Base-by-base conservation (phyloP, 2,113 vertebrate species). In the Apaloderma vittatum region DNA sequence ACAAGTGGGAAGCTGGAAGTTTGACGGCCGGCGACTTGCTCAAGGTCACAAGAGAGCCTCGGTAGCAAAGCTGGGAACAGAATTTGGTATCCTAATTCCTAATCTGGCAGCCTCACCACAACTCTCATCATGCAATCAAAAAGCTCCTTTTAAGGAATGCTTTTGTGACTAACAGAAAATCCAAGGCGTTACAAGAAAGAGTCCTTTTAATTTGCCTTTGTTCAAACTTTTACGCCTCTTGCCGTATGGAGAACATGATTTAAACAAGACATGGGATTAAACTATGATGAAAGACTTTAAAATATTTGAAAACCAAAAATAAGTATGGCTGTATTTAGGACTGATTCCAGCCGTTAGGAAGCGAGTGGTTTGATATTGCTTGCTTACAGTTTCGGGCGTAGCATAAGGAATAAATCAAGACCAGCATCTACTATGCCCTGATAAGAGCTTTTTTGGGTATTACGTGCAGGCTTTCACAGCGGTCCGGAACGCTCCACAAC, bases 81-180 rank as follows among this genome's bases (percentile, higher is more conserved):
- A 97, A 97, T 93, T 94, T 95, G 91, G 93, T 93, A 92, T 97
- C 94, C 83, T 93, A 94, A 95, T 96, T 96, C 95, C 95, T 95
- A 94, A 97, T 94, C 94, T 94, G 96, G 95, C 94, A 95, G 76
- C 77, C 73, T 95, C 36, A 77, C 91, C 94, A 75, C 80, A 87
- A 94, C 88, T 85, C 91, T 87, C 92, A 97, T 93, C 94, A 95
- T 54, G 66, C 95, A 96, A 96, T 94, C 92, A 97, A 94, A 96
- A 91, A 93, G 73, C 77, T 97, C 96, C 97, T 95, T 97, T 97
- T 96, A 95, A 96, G 94, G 95, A 96, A 94, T 85, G 88, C 73
- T 94, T 97, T 97, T 94, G 97, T 93, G 95, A 94, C 86, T 91
- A 96, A 92, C 65, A 95, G 92, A 88, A 94, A 97, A 96, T 84